phyloP scores from a whole-genome alignment of 2,113 vertebrate species.

The Stictonetta naevosa region DNA sequence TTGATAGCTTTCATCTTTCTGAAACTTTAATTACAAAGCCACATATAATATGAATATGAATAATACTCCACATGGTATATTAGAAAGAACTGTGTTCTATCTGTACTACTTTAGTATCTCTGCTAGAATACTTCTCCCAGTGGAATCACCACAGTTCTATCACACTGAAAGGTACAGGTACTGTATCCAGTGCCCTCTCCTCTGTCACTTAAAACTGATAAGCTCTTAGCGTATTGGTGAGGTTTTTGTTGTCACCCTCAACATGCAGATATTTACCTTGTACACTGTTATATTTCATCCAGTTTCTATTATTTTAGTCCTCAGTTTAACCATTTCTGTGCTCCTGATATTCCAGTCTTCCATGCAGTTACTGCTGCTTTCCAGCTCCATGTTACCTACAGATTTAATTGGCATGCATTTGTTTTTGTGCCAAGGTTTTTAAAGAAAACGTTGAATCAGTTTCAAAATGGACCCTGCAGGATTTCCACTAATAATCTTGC shows the following conservation, averaged over 20 bases:
- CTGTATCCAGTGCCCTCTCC: background rate
- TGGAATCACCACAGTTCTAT: background rate
- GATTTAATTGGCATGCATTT: background rate
- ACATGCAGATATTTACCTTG: background rate
- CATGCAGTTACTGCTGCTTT: background rate
- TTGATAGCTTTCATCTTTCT: background rate
- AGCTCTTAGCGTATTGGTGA: background rate
- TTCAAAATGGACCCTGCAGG: background rate
- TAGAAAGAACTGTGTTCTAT: background rate
- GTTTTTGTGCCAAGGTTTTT: background rate
- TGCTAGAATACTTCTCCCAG: background rate
- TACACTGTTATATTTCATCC: background rate
- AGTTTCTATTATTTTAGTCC: background rate
- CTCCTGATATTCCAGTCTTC: background rate
- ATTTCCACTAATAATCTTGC: background rate
- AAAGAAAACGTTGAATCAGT: background rate
- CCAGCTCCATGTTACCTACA: background rate
- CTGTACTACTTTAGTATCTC: background rate
- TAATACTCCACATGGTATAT: background rate
- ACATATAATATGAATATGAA: background rate
- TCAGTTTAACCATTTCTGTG: background rate
- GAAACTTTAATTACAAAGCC: background rate
- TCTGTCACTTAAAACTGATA: background rate
- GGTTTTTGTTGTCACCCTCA: background rate
- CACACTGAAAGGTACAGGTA: background rate